Base-by-base conservation (phyloP, 2,797 vertebrate species). In the Uromys caudimaculatus region DNA sequence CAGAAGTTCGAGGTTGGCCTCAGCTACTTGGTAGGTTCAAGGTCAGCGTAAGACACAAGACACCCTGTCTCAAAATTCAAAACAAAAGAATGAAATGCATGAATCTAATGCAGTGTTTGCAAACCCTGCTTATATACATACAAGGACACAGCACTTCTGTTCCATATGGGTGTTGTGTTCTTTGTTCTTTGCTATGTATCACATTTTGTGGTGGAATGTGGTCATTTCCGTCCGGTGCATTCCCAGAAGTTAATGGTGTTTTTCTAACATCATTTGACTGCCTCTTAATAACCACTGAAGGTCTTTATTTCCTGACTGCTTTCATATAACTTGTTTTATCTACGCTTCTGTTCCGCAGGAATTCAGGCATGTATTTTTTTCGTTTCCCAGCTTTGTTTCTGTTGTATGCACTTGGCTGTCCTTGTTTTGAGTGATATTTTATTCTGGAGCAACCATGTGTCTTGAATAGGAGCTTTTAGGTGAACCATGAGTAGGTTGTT, bases 191-290 rank as follows among this genome's bases (percentile, higher is more conserved):
- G 89, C 91, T 96, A 76, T 93, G 84, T 38, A 56, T 86, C 78
- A 19, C 79, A 60, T 87, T 95, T 69, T 95, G 69, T 77, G 79
- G 83, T 87, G 47, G 87, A 81, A 76, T 92, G 79, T 50, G 56
- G 69, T 89, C 89, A 91, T 94, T 97, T 97, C 91, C 94, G 92
- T 54, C 91, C 89, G 89, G 60, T 91, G 23, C 78, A n/a, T 92
- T 84, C 81, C 96, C 60, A 54, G 89, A 96, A 60, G 71, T 62
- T 94, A 95, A 92, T 54, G 75, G 75, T 92, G 32, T 83, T 9
- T 62, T 50, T 83, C 50, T 58, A 44, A 62, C 56, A 58, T 67
- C 73, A 23, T 21, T 79, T 41, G 47, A 44, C 90, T 62, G 86
- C 90, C 60, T 95, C 96, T 76, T 82, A 38, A n/a, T 78, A 86